These are phyloP conservation scores for Habroteleia sp. DNA, from an alignment of 2,888 invertebrate species.

Conservation along the genomic window DNA sequence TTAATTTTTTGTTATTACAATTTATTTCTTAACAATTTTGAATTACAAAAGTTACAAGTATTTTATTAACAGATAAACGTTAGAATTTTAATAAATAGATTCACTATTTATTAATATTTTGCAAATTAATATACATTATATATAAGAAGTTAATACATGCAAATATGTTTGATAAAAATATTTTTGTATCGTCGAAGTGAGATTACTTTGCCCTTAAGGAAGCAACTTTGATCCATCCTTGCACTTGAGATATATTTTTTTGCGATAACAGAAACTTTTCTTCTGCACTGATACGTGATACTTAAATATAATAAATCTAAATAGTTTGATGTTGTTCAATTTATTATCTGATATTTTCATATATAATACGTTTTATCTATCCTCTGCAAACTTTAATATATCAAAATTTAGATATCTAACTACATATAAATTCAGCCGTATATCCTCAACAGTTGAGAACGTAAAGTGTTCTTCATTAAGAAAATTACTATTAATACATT, in stretches of 20 bases:
- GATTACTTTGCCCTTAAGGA: slow-evolving; percentile 23
- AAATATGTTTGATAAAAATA: slow-evolving; percentile 27
- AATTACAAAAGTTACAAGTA: too few relatives aligned
- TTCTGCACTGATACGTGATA: slow-evolving; percentile 12
- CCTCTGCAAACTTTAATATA: too few relatives aligned
- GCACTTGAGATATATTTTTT: slow-evolving; percentile 11
- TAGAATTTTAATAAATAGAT: too few relatives aligned
- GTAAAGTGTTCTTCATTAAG: too few relatives aligned
- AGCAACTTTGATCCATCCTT: slow-evolving; percentile 29
- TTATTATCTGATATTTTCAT: slow-evolving; percentile 6
- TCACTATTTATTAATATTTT: neutral
- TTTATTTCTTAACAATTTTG: too few relatives aligned
- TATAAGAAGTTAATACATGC: neutral
- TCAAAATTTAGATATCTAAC: too few relatives aligned
- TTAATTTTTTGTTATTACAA: too few relatives aligned
- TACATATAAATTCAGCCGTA: too few relatives aligned
- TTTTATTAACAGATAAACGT: too few relatives aligned
- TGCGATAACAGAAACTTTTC: slow-evolving; percentile 30
- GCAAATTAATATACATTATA: slow-evolving; percentile 1
- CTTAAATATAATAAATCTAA: slow-evolving; percentile 14
- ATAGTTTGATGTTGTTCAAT: slow-evolving; percentile 8
- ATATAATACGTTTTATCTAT: too few relatives aligned
- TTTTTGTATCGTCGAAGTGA: slow-evolving; percentile 21
- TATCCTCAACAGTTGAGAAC: too few relatives aligned
- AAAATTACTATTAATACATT: too few relatives aligned